Evolutionary conservation across 2,888 invertebrate species (phyloP).

Genomic region (Melangyna quadrimaculata): DNA sequence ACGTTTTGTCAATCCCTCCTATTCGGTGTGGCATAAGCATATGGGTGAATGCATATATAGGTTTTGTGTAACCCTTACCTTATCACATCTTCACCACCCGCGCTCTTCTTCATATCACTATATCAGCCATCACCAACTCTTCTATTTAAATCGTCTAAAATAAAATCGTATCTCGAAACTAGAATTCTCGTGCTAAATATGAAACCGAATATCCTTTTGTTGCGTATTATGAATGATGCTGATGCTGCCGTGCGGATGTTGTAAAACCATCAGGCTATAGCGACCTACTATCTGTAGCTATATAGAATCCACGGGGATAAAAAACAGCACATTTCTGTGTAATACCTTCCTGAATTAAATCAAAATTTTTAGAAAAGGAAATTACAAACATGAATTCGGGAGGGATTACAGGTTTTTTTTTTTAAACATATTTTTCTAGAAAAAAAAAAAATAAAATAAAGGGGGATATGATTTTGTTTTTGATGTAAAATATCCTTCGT

Average conservation of each 20-base stretch:
- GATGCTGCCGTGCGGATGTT: not conserved
- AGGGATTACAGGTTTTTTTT: constrained; percentile 27
- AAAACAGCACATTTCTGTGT: not conserved
- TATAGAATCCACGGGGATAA: not conserved
- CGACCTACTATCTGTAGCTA: not conserved
- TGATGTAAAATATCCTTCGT: constrained; percentile 13
- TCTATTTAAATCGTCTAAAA: constrained; percentile 29
- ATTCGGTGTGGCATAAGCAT: not conserved
- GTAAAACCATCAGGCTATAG: not conserved
- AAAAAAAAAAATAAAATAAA: no score
- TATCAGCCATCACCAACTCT: not conserved
- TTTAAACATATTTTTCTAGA: not conserved
- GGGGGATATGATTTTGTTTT: constrained; percentile 32
- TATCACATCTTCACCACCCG: not conserved
- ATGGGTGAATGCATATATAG: constrained; percentile 9
- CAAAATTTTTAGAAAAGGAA: constrained; percentile 55
- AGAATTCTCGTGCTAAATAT: constrained; percentile 14
- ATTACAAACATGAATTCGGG: constrained; percentile 57
- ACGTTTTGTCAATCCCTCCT: constrained; percentile 6
- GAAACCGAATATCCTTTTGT: constrained; percentile 49
- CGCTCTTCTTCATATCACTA: no score
- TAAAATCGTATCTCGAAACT: constrained; percentile 28
- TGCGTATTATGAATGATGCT: no score
- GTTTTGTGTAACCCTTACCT: constrained; percentile 1
- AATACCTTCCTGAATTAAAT: constrained; percentile 58